Conservation (phyloP, 2,888 invertebrate genomes). For the Melitaea athalia region DNA sequence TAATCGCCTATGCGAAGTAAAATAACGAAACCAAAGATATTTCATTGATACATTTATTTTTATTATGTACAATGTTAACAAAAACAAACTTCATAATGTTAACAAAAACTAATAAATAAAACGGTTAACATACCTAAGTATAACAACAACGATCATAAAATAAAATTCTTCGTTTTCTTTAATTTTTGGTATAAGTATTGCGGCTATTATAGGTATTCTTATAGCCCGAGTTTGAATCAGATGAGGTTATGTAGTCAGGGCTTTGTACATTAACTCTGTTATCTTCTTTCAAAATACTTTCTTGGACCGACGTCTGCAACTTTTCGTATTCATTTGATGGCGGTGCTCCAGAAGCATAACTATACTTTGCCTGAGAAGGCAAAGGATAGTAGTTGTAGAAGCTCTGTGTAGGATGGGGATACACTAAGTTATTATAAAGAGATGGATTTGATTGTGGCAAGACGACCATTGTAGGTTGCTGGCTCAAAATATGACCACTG, state of each 20-base stretch:
- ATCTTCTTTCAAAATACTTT: slow-evolving; percentile 65
- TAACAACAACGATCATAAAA: slow-evolving; percentile 15
- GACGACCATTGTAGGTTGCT: slow-evolving; percentile 67
- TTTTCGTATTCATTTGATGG: slow-evolving; percentile 65
- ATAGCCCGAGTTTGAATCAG: slow-evolving; percentile 61
- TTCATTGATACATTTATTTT: slow-evolving; percentile 6
- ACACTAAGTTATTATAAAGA: slow-evolving; percentile 62
- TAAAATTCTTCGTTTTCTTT: slow-evolving; percentile 18
- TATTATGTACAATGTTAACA: slow-evolving; percentile 20
- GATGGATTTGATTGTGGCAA: slow-evolving; percentile 65
- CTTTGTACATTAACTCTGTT: slow-evolving; percentile 59
- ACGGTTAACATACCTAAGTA: slow-evolving; percentile 14
- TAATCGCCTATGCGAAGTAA: background rate
- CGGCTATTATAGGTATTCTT: slow-evolving; percentile 62
- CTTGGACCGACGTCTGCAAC: slow-evolving; percentile 53
- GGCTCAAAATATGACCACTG: slow-evolving; percentile 59
- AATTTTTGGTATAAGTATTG: slow-evolving; percentile 44
- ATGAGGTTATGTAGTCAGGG: slow-evolving; percentile 60
- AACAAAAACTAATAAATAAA: slow-evolving; percentile 31
- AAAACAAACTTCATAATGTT: background rate
- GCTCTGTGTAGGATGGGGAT: slow-evolving; percentile 63
- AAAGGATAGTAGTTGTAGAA: slow-evolving; percentile 70
- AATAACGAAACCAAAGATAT: background rate
- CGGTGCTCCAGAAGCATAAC: slow-evolving; percentile 54
- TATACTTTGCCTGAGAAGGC: slow-evolving; percentile 65